phyloP scores from a whole-genome alignment of 2,888 invertebrate species.

The Nasonia oneida region DNA sequence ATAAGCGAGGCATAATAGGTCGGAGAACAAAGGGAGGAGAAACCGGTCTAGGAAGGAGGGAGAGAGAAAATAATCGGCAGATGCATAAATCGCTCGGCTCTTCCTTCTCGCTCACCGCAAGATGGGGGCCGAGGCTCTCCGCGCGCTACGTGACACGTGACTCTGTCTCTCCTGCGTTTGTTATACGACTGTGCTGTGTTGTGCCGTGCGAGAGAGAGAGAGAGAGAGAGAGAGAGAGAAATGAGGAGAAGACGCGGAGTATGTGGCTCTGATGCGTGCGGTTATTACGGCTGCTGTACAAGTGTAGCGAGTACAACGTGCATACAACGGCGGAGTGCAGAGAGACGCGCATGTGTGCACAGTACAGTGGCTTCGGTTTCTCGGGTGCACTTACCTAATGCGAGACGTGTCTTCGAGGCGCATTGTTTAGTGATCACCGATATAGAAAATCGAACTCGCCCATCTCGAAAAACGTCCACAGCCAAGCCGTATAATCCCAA shows the following conservation, averaged over 20 bases:
- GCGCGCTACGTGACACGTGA: slow-evolving; percentile 34
- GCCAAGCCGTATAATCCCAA: too few relatives aligned
- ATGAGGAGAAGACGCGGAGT: not conserved
- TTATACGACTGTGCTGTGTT: not conserved
- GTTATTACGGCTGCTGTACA: slow-evolving; percentile 3
- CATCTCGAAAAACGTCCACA: too few relatives aligned
- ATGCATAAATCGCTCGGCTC: slow-evolving; percentile 37
- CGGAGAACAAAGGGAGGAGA: not conserved
- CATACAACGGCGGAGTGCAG: not conserved
- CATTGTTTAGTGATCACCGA: not conserved
- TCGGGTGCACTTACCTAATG: not conserved
- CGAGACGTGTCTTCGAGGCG: not conserved
- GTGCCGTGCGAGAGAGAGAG: not conserved
- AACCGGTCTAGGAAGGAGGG: slow-evolving; percentile 34
- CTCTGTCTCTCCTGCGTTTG: not conserved
- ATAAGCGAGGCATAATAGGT: slow-evolving; percentile 12
- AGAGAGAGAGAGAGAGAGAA: slow-evolving; percentile 24
- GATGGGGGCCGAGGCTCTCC: slow-evolving; percentile 8
- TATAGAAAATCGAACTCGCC: too few relatives aligned
- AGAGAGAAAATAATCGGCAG: slow-evolving; percentile 56
- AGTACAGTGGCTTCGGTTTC: not conserved
- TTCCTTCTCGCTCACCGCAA: not conserved
- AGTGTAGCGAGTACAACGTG: not conserved
- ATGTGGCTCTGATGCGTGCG: not conserved
- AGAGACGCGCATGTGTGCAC: not conserved